Evolutionary conservation across 2,113 vertebrate species (phyloP), one percentile per base, ranked within the genome.

Genomic region (Corydoras sp.): DNA sequence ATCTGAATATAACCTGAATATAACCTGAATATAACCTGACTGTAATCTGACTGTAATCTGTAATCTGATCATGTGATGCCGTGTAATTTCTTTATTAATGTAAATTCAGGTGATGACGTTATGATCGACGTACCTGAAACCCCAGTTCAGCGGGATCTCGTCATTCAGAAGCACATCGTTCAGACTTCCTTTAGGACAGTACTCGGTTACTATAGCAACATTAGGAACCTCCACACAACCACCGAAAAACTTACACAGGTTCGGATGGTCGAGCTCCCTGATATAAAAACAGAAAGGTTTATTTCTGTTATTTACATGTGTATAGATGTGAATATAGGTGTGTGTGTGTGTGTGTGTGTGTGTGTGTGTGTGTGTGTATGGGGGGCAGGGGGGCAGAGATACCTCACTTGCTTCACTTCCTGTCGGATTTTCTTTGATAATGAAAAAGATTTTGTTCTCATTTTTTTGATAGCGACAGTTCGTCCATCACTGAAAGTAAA

Each of bases 211-310:
- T 61, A 92, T 88, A 81, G 92, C 91, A 71, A 94, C 82, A 53
- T 92, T 87, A 9, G 92, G 92, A 18, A 88, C 82, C 82, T 93
- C 90, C 61, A 86, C 82, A 55, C 92, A 93, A 1, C 92, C 92
- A 6, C 93, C 91, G 14, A 88, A 85, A 48, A 95, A 95, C 85
- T 94, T 92, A 69, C 91, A 96, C 71, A 93, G 86, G 83, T 93
- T 95, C 4, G 86, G 87, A 71, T 95, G 92, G 72, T 95, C 93
- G 31, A 93, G 88, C 85, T 96, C 93, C 79, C 95, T 95, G 81
- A 58, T 4, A 48, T 43, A 64, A 64, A 49, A 15, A 48, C 12
- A 48, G 15, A 5, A 2, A 11, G 14, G 32, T n/a, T 6, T 74
- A 29, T 60, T 35, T 35, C 3, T 35, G 32, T 35, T 35, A 35